A percentile compares a stretch with the other conserved stretches of the same genome.
Evolutionary conservation across 2,888 invertebrate species (phyloP).

Genomic region (Lasioglossum vierecki): DNA sequence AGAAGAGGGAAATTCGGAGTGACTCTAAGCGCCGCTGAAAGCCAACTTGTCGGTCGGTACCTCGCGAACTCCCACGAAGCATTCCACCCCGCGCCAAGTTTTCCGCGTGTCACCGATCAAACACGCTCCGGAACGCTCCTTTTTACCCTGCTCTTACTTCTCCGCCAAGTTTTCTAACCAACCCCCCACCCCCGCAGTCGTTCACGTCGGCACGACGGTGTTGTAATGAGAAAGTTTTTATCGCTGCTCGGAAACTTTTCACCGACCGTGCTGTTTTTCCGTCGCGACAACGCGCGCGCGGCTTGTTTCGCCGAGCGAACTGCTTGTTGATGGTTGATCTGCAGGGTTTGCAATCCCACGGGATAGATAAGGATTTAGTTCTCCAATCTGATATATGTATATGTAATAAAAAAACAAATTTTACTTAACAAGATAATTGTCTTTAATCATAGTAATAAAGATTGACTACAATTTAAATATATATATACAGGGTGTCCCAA

Average conservation of each 20-base stretch:
- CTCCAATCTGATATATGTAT: too few relatives aligned
- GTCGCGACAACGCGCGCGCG: background rate
- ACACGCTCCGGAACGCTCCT: constrained; percentile 13
- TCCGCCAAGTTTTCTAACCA: background rate
- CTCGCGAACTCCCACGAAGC: constrained; percentile 51
- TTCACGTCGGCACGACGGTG: background rate
- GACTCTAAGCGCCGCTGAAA: constrained; percentile 48
- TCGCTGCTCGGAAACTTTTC: constrained; percentile 14
- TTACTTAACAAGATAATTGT: too few relatives aligned
- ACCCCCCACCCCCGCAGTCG: background rate
- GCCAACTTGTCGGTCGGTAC: constrained; percentile 29
- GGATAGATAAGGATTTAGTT: too few relatives aligned
- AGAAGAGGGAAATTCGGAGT: constrained; percentile 43
- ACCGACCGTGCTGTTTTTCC: background rate
- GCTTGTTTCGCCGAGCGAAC: background rate
- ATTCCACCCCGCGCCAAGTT: constrained; percentile 23
- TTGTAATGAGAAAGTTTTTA: constrained; percentile 40
- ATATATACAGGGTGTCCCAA: too few relatives aligned
- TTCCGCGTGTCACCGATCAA: constrained; percentile 11
- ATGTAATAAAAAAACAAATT: too few relatives aligned
- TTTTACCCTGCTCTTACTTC: background rate
- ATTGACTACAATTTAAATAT: too few relatives aligned
- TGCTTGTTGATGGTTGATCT: background rate
- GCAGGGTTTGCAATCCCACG: too few relatives aligned
- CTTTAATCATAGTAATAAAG: too few relatives aligned